Evolutionary conservation across 2,113 vertebrate species (phyloP), one percentile per base, ranked within the genome.

Genomic region (Osmerus mordax): DNA sequence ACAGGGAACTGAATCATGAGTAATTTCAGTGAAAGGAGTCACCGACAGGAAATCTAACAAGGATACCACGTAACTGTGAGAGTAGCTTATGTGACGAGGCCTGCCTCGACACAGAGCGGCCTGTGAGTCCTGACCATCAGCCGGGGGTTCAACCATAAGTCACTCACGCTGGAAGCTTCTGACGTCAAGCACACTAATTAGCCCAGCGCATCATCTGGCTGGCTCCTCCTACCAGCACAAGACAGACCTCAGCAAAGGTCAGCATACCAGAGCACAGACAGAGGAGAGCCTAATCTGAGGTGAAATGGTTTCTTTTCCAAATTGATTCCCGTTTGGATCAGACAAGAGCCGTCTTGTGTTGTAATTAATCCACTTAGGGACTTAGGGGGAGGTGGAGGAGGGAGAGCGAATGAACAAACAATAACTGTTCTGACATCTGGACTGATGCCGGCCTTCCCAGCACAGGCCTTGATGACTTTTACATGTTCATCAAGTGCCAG

Each of bases 241-340:
- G 89, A 81, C 85, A 87, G 85, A 83, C 77, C 76, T 84, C 80
- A 81, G 78, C 8, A 92, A 93, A 93, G 90, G 91, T 92, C 91
- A 92, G 84, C 84, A 81, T 89, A 86, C 89, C 88, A 87, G 78
- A 84, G 81, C 72, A 83, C 76, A 86, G 87, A 92, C 89, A 87
- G 86, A 86, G 79, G 69, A 83, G 79, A 71, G 76, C 87, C 89
- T 86, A 89, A 91, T 90, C 86, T 84, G 85, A 90, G 85, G 85
- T 90, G 86, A 90, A 92, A 91, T 87, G 86, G 84, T 91, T 91
- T 85, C 79, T 89, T 90, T 91, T 90, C 81, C 78, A 89, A 91
- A 91, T 86, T 87, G 88, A 91, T 91, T 91, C 85, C 85, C 88
- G 87, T 87, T 86, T 67, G 52, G 74, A 86, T 76, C 72, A 83